phyloP scores from a whole-genome alignment of 2,888 invertebrate genomes.

The Platynereis dumerilii region DNA sequence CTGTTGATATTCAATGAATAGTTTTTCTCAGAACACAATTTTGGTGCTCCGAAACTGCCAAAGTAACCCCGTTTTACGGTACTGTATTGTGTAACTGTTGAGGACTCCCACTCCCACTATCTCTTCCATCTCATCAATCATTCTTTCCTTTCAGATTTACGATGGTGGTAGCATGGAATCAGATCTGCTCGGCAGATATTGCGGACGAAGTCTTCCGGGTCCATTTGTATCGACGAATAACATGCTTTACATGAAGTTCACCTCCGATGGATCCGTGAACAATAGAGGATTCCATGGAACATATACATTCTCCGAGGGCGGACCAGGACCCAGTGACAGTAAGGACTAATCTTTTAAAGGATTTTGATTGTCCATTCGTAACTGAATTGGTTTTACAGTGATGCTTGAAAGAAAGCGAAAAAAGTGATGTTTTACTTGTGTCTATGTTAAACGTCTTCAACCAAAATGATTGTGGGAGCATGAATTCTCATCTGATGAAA shows the following conservation, averaged over 20 bases:
- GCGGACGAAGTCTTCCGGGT: conserved; percentile 75
- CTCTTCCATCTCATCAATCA: no score
- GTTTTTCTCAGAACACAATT: no score
- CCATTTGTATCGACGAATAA: conserved; percentile 68
- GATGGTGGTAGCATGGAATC: conserved; percentile 88
- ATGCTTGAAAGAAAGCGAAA: not conserved
- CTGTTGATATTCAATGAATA: no score
- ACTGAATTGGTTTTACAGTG: no score
- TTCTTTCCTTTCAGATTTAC: conserved; percentile 73
- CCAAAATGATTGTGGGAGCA: no score
- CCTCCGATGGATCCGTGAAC: conserved; percentile 66
- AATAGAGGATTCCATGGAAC: conserved; percentile 75
- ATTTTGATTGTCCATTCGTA: not conserved
- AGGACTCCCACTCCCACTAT: no score
- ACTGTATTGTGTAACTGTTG: no score
- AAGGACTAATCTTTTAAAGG: not conserved
- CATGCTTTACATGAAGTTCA: conserved; percentile 64
- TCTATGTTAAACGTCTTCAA: no score
- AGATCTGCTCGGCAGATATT: conserved; percentile 78
- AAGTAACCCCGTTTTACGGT: no score
- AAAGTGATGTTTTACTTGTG: not conserved
- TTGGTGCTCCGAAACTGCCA: no score
- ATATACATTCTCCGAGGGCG: conserved; percentile 36
- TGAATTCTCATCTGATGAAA: no score
- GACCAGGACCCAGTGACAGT: not conserved